These are phyloP conservation scores for Neopipo cinnamomea DNA, from an alignment of 2,113 vertebrate genomes.

Conservation along the genomic window DNA sequence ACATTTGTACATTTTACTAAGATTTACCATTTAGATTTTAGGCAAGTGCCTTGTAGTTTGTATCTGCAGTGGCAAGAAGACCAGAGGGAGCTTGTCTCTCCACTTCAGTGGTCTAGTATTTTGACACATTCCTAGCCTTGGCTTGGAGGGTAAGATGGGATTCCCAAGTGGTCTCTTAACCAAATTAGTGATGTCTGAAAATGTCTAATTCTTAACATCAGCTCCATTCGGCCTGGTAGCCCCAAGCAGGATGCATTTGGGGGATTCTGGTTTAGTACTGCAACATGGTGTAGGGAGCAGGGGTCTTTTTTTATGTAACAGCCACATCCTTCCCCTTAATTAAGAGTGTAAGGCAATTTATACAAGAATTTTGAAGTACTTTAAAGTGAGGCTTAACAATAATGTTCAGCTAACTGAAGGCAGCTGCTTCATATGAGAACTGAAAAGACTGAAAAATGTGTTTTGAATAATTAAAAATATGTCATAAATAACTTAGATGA, in stretches of 20 bases:
- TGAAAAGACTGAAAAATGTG: neutral
- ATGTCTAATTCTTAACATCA: neutral
- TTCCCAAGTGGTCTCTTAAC: neutral
- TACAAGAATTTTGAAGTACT: neutral
- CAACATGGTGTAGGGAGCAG: neutral
- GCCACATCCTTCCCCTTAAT: neutral
- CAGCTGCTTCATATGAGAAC: neutral
- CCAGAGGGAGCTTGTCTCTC: neutral
- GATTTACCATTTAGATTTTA: neutral
- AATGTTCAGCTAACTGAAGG: neutral
- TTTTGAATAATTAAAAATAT: slow-evolving; percentile 29
- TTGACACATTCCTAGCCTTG: neutral
- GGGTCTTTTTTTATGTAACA: neutral
- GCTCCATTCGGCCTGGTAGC: neutral
- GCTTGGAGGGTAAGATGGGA: neutral
- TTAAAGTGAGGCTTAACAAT: neutral
- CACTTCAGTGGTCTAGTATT: neutral
- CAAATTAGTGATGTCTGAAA: neutral
- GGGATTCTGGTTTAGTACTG: neutral
- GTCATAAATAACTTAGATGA: slow-evolving; percentile 4
- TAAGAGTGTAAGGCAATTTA: neutral
- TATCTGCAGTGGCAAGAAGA: neutral
- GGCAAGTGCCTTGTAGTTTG: neutral
- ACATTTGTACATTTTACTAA: neutral
- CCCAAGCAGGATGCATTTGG: neutral